phyloP scores from a whole-genome alignment of 2,888 invertebrate genomes.

The Tetranychus truncatus region DNA sequence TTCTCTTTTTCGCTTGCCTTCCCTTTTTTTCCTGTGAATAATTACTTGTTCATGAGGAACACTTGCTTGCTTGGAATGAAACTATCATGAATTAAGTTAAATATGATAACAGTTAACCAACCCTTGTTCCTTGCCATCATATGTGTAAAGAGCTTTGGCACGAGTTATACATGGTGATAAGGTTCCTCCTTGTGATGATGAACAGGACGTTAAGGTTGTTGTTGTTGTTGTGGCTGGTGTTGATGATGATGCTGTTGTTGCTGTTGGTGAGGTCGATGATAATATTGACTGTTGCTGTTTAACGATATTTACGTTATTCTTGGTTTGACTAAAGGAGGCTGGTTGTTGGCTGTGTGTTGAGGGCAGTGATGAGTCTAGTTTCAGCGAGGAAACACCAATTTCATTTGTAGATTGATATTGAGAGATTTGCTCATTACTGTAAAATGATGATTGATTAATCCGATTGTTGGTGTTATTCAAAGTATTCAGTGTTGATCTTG shows the following conservation, averaged over 20 bases:
- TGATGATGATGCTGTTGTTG: not conserved
- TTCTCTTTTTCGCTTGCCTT: too few species aligned
- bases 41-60: too few species aligned
- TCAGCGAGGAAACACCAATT: not conserved
- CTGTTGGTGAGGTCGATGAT: not conserved
- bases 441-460: not conserved
- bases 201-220: not conserved
- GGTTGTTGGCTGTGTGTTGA: conserved; percentile 16
- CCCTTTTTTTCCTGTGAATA: too few species aligned
- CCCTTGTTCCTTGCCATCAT: conserved; percentile 63
- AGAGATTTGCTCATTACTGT: not conserved
- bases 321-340: not conserved
- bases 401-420: not conserved
- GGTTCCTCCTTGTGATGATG: not conserved
- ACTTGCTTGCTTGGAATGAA: too few species aligned
- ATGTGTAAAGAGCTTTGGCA: conserved; percentile 72
- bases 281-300: not conserved
- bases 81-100: too few species aligned
- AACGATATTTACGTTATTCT: not conserved
- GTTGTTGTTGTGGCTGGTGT: not conserved
- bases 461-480: not conserved
- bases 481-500: not conserved
- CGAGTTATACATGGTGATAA: conserved; percentile 42
- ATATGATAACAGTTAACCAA: conserved; percentile 33
- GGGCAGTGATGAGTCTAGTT: not conserved